A percentile compares a stretch with the other conserved stretches of the same genome.
These are phyloP conservation scores for Rhinoraja longicauda DNA, from an alignment of 2,797 vertebrate genomes.

Conservation along the genomic window DNA sequence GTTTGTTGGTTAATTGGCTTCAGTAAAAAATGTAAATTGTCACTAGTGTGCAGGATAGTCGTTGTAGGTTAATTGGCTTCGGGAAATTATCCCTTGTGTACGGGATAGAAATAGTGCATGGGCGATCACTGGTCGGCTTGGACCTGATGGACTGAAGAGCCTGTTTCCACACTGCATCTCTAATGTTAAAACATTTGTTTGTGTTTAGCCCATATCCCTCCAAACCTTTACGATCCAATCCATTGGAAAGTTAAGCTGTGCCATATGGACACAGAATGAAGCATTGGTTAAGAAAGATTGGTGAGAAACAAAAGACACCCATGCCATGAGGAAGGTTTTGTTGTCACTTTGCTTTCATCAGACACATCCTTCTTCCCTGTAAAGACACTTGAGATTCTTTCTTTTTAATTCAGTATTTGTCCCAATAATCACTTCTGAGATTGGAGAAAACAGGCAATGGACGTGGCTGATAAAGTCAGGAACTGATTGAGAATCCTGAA, in stretches of 20 bases:
- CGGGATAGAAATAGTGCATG: no score
- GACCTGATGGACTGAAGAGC: no score
- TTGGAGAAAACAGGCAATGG: neutral
- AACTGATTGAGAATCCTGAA: neutral
- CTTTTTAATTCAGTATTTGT: no score
- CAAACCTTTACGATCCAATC: neutral
- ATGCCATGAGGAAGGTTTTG: neutral
- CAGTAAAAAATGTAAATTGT: no score
- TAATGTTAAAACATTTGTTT: no score
- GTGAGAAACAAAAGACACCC: neutral
- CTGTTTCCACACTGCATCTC: no score
- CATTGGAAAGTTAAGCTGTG: neutral
- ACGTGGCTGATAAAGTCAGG: neutral
- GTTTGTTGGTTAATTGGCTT: no score
- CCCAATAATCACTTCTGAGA: neutral
- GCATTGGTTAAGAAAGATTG: neutral
- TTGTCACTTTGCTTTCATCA: neutral
- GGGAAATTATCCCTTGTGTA: no score
- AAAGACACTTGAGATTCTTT: neutral
- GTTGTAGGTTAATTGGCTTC: no score
- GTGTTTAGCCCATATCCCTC: no score
- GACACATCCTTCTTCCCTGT: neutral
- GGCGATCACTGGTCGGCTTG: no score
- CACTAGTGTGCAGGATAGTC: no score
- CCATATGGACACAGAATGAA: neutral